Evolutionary conservation across 2,113 vertebrate genomes (phyloP).

Genomic region (Chloropsis cyanopogon): DNA sequence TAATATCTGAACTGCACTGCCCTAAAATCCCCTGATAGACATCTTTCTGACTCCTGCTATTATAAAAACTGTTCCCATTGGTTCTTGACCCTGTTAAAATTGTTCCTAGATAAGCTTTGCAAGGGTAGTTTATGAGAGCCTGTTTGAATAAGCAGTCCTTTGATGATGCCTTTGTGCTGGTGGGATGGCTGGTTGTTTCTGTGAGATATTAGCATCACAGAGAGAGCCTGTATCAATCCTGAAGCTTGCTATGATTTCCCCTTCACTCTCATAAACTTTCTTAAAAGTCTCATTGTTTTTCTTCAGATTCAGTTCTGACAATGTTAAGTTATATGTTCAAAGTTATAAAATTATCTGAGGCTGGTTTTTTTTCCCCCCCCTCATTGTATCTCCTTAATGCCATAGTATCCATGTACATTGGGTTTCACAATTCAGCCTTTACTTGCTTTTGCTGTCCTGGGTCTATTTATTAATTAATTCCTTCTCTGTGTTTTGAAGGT

Average conservation of each 20-base stretch:
- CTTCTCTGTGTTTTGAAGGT: neutral
- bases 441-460: neutral
- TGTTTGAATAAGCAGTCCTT: neutral
- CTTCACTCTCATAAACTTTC: neutral
- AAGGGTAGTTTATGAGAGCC: neutral
- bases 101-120: neutral
- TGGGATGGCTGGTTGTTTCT: neutral
- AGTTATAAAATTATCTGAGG: neutral
- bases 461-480: neutral
- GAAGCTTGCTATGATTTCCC: neutral
- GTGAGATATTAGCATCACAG: neutral
- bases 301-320: neutral
- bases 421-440: neutral
- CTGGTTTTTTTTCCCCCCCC: rapidly evolving
- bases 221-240: neutral
- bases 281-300: neutral
- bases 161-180: neutral
- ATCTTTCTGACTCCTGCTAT: neutral
- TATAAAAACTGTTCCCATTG: neutral
- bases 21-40: neutral
- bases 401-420: neutral
- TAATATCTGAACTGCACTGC: neutral
- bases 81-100: neutral
- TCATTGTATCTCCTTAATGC: neutral
- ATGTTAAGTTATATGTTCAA: neutral